Evolutionary conservation across 2,113 vertebrate species (phyloP), one percentile per base, ranked within the genome.

Genomic region (Stigmatopora argus): DNA sequence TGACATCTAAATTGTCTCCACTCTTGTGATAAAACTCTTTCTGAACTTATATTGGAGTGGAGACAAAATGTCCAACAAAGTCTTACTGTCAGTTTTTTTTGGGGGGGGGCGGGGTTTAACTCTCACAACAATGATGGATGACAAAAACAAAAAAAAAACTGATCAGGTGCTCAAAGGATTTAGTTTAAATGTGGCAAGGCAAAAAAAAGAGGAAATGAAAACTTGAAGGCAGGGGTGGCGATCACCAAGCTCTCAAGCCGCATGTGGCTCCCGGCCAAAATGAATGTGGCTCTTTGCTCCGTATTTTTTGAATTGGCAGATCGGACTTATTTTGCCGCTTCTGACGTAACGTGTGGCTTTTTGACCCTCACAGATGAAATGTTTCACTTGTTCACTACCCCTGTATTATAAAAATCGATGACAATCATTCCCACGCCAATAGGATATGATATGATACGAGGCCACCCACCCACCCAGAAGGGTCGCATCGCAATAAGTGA

Each of bases 401-500:
- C n/a, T n/a, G 9, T 41, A 8, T 7, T 41, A 17, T 18, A 15
- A 21, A 62, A 26, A 62, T n/a, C 8, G 2, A 46, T 1, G 44
- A 61, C 19, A 31, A 31, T 31, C 26, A 31, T 71, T 80, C 74
- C 61, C 38, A 41, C 18, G 45, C 60, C 65, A 60, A 74, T 52
- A 65, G 49, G n/a, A 23, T 0, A 56, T 73, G 62, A 74, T 52
- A 65, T 53, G n/a, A 23, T 0, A 56, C 73, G 64, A 51, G 48
- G 68, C 31, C 44, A 64, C 57, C 55, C 66, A 34, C 66, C 31
- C 44, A 64, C 57, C 55, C 66, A 34, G 53, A 0, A 15, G 71
- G 79, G 78, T 82, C 76, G 74, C 60, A 74, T 68, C 57, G 45
- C 26, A 31, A 31, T 31, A 1, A 62, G 67, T 11, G 52, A 68